Evolutionary conservation across 2,797 vertebrate genomes (phyloP).

Genomic region (Intellagama lesueurii): DNA sequence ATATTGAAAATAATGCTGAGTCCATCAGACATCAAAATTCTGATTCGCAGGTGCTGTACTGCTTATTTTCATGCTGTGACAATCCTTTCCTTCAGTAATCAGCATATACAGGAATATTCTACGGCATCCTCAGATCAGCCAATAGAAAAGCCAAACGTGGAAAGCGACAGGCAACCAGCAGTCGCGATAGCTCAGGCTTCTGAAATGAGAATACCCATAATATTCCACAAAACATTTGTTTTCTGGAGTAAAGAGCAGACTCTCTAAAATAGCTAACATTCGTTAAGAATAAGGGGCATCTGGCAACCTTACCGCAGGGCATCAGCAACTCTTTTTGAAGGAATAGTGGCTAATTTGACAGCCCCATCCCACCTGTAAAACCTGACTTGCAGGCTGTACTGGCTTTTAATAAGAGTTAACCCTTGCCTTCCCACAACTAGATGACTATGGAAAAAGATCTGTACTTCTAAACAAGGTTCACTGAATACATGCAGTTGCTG

Average conservation of each 20-base stretch:
- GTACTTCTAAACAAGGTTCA: background rate
- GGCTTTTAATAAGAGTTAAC: constrained; percentile 26
- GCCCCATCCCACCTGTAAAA: constrained; percentile 40
- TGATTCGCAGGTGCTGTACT: background rate
- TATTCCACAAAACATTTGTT: background rate
- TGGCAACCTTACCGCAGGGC: constrained; percentile 33
- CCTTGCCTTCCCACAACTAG: background rate
- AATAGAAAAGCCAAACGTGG: background rate
- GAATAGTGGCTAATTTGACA: constrained; percentile 24
- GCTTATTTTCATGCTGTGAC: background rate
- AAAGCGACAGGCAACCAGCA: background rate
- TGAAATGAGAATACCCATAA: background rate
- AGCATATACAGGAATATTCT: background rate
- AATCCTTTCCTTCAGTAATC: background rate
- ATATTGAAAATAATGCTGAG: background rate
- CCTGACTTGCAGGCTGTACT: constrained; percentile 30
- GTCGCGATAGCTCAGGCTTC: background rate
- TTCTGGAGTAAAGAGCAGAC: background rate
- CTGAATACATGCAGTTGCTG: background rate
- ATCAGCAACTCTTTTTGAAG: constrained; percentile 26
- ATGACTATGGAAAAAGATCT: background rate
- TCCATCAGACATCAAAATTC: background rate
- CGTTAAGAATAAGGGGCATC: constrained; percentile 30
- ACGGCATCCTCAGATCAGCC: background rate
- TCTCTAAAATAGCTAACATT: constrained; percentile 22